Evolutionary conservation across 1,140 invertebrate genomes (phyloP).

Genomic region (Drosophila insularis): DNA sequence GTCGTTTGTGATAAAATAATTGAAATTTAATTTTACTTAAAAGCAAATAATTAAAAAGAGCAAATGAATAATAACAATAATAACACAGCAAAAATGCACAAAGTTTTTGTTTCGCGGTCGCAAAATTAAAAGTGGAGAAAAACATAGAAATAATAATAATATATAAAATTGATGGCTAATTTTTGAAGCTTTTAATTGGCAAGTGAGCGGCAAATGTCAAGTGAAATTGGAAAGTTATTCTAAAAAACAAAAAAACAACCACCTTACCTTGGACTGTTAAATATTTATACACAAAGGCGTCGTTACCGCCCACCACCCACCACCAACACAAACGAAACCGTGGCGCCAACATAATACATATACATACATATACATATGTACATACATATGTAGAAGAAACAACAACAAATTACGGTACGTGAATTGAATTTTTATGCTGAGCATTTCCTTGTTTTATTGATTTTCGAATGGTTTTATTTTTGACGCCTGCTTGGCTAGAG

Average conservation of each 20-base stretch:
- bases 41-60: too few species aligned
- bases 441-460: slow-evolving; percentile 45
- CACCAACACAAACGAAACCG: slow-evolving; percentile 5
- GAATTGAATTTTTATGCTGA: slow-evolving; percentile 43
- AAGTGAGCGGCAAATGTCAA: background rate
- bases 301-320: slow-evolving; percentile 19
- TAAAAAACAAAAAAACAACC: background rate
- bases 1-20: too few species aligned
- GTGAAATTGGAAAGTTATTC: background rate
- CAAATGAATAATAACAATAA: too few species aligned
- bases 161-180: too few species aligned
- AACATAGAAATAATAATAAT: too few species aligned
- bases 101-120: too few species aligned
- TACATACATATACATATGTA: too few species aligned
- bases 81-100: too few species aligned
- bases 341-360: slow-evolving; percentile 55
- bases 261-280: slow-evolving; percentile 40
- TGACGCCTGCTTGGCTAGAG: slow-evolving; percentile 23
- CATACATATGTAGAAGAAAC: slow-evolving; percentile 54
- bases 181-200: background rate
- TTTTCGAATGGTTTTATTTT: slow-evolving; percentile 41
- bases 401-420: slow-evolving; percentile 59
- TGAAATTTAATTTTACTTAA: too few species aligned
- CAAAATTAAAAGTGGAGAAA: too few species aligned
- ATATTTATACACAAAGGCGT: slow-evolving; percentile 60